Evolutionary conservation across 2,113 vertebrate genomes (phyloP).

Genomic region (Brachypodius melanocephalos): DNA sequence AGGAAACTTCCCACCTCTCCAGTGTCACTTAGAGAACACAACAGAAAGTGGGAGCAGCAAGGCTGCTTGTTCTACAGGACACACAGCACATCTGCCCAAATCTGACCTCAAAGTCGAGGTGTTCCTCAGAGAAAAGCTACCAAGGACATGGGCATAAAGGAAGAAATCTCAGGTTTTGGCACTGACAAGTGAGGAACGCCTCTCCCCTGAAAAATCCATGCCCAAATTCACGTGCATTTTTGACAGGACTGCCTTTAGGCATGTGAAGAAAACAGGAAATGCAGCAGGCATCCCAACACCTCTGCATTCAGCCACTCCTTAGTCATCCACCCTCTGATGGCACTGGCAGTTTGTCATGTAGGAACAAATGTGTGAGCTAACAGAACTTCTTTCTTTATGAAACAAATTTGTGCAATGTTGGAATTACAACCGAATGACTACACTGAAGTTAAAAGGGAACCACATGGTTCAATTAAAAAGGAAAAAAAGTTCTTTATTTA

Average conservation of each 20-base stretch:
- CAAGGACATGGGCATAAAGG: neutral
- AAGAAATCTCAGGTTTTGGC: neutral
- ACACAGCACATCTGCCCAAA: neutral
- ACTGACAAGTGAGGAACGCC: neutral
- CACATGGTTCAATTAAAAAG: neutral
- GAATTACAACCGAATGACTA: neutral
- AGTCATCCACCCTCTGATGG: neutral
- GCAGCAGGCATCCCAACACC: neutral
- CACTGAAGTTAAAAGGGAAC: neutral
- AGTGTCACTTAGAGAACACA: neutral
- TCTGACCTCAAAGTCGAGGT: neutral
- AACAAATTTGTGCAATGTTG: neutral
- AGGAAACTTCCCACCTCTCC: neutral
- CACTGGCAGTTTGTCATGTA: neutral
- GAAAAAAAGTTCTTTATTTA: neutral
- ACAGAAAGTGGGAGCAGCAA: neutral
- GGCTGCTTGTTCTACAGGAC: neutral
- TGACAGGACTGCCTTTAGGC: neutral
- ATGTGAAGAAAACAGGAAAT: neutral
- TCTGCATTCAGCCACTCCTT: neutral
- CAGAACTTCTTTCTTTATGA: neutral
- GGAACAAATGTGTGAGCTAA: neutral
- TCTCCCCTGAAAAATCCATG: neutral
- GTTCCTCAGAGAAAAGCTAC: neutral
- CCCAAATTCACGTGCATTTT: neutral